phyloP scores from a whole-genome alignment of 2,888 invertebrate genomes.

The Parelbella ahira region DNA sequence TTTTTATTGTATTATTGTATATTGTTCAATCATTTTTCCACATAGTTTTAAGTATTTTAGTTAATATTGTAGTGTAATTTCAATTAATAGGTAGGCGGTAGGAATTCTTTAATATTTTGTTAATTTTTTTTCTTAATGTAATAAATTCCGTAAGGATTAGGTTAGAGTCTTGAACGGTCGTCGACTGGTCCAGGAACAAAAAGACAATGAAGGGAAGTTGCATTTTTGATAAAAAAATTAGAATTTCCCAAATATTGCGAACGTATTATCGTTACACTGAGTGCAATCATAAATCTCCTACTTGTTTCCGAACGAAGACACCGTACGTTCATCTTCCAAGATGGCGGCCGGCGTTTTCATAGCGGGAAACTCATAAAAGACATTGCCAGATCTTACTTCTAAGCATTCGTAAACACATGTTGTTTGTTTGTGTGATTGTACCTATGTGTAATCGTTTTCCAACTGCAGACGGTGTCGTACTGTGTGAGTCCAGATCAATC shows the following conservation, averaged over 20 bases:
- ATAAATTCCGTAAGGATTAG: slow-evolving; percentile 70
- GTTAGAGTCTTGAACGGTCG: slow-evolving; percentile 63
- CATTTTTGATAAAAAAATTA: slow-evolving; percentile 58
- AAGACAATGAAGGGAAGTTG: slow-evolving; percentile 77
- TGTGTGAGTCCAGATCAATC: slow-evolving; percentile 3
- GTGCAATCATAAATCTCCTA: slow-evolving; percentile 35
- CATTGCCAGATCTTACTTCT: slow-evolving; percentile 64
- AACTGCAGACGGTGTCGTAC: slow-evolving; percentile 32
- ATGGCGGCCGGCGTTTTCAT: slow-evolving; percentile 32
- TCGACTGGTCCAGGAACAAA: slow-evolving; percentile 67
- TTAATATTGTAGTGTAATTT: slow-evolving; percentile 74
- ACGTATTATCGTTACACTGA: slow-evolving; percentile 28
- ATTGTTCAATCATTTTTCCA: slow-evolving; percentile 79
- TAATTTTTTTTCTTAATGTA: slow-evolving; percentile 73
- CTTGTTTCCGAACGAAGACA: slow-evolving; percentile 29
- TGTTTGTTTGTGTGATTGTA: slow-evolving; percentile 63
- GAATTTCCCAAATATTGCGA: slow-evolving; percentile 41
- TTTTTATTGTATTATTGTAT: slow-evolving; percentile 79
- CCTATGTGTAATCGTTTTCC: slow-evolving; percentile 45
- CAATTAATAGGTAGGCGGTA: slow-evolving; percentile 74
- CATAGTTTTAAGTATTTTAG: slow-evolving; percentile 75
- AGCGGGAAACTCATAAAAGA: slow-evolving; percentile 50
- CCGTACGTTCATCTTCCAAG: slow-evolving; percentile 25
- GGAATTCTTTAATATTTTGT: slow-evolving; percentile 77
- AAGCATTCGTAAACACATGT: slow-evolving; percentile 61